Conservation (phyloP, 2,888 invertebrate species). For the Idaea aversata region DNA sequence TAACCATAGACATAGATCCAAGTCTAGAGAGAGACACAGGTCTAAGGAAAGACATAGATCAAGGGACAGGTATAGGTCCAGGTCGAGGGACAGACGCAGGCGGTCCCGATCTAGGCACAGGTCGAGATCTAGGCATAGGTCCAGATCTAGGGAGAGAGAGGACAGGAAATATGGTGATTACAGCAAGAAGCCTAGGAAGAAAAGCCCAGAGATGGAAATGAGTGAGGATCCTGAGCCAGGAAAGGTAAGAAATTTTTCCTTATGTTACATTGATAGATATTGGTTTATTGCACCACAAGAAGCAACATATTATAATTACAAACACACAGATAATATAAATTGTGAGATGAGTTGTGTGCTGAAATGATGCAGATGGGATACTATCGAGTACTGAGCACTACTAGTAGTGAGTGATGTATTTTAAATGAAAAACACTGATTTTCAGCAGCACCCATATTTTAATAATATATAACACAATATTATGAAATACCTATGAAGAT, state of each 20-base stretch:
- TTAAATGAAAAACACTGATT: too few relatives aligned
- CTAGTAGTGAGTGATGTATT: too few relatives aligned
- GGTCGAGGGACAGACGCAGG: slow-evolving; percentile 40
- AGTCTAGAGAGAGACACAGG: slow-evolving; percentile 37
- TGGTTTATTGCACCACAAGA: too few relatives aligned
- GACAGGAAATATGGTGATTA: slow-evolving; percentile 48
- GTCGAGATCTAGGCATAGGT: slow-evolving; percentile 37
- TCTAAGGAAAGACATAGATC: slow-evolving; percentile 41
- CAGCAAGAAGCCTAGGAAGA: slow-evolving; percentile 54
- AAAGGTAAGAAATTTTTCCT: slow-evolving; percentile 68
- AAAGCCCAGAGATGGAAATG: slow-evolving; percentile 77
- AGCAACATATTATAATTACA: too few relatives aligned
- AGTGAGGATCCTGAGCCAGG: slow-evolving; percentile 89
- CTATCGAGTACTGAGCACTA: too few relatives aligned
- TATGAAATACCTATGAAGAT: neutral
- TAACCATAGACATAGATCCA: slow-evolving; percentile 45
- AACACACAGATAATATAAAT: too few relatives aligned
- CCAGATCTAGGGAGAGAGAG: slow-evolving; percentile 31
- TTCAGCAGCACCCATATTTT: too few relatives aligned
- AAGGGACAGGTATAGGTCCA: slow-evolving; percentile 34
- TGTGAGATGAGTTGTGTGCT: too few relatives aligned
- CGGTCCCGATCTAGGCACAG: slow-evolving; percentile 43
- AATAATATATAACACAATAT: neutral
- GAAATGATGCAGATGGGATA: too few relatives aligned
- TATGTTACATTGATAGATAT: neutral